Evolutionary conservation across 2,113 vertebrate genomes (phyloP).

Genomic region (Ciconia maguari): DNA sequence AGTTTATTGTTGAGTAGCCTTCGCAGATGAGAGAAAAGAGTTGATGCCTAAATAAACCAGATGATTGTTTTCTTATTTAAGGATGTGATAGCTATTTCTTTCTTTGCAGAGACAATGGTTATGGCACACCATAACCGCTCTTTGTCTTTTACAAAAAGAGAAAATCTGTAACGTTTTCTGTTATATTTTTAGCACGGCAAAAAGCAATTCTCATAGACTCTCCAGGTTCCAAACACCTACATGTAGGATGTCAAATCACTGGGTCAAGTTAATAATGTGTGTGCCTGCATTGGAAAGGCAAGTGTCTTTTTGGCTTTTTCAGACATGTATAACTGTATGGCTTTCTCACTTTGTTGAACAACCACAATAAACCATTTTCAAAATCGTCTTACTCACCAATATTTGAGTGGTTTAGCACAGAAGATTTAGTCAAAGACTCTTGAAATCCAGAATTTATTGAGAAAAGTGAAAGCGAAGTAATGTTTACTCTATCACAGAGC

Average conservation of each 20-base stretch:
- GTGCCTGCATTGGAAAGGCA: neutral
- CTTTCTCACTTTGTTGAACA: neutral
- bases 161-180: neutral
- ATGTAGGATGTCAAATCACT: neutral
- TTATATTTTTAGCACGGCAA: neutral
- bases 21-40: neutral
- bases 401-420: neutral
- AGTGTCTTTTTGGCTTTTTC: neutral
- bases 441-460: neutral
- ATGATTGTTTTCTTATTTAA: neutral
- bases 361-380: neutral
- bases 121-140: neutral
- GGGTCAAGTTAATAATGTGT: neutral
- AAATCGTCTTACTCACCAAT: neutral
- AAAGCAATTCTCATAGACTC: neutral
- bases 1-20: neutral
- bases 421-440: neutral
- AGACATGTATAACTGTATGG: neutral
- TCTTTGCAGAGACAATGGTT: neutral
- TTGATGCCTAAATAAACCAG: neutral
- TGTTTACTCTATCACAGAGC: neutral
- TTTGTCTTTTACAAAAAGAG: neutral
- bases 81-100: neutral
- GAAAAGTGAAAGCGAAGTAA: neutral
- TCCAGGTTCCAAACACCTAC: neutral